These are phyloP conservation scores for Lepidocolaptes lacrymiger DNA, from an alignment of 2,797 vertebrate genomes.

Conservation along the genomic window DNA sequence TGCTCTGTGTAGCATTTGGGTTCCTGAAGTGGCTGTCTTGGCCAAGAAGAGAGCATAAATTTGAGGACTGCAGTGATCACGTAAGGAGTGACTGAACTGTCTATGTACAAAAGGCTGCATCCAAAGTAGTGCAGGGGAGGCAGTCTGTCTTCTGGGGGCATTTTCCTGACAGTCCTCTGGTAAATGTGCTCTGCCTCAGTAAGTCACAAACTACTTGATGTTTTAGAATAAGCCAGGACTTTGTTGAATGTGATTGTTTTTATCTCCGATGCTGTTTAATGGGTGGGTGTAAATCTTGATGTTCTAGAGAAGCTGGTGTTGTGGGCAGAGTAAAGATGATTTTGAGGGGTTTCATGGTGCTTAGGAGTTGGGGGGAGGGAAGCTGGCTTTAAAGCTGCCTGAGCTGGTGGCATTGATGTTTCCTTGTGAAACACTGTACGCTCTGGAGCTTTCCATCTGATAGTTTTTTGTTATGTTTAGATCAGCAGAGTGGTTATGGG, in stretches of 20 bases:
- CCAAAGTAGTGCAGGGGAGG: background rate
- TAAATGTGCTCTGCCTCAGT: background rate
- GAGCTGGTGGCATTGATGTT: background rate
- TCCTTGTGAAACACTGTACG: background rate
- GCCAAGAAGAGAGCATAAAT: background rate
- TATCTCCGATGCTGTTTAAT: background rate
- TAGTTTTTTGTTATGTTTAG: conserved; percentile 78
- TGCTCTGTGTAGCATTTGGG: background rate
- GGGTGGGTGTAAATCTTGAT: background rate
- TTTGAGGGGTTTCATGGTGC: background rate
- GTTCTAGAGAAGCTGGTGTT: background rate
- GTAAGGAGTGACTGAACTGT: background rate
- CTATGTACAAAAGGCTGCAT: accelerated
- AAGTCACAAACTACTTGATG: background rate
- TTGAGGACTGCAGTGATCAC: background rate
- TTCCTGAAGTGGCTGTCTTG: background rate
- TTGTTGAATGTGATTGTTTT: background rate
- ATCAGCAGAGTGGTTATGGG: conserved; percentile 96
- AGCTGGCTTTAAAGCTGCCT: background rate
- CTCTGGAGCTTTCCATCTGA: conserved; percentile 61
- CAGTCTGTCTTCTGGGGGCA: background rate
- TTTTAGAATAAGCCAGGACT: background rate
- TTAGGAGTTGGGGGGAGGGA: background rate
- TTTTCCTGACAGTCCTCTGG: background rate
- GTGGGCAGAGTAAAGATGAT: background rate